Conservation (phyloP, 2,888 invertebrate species). For the Ashinkailepas kermadecensis region DNA sequence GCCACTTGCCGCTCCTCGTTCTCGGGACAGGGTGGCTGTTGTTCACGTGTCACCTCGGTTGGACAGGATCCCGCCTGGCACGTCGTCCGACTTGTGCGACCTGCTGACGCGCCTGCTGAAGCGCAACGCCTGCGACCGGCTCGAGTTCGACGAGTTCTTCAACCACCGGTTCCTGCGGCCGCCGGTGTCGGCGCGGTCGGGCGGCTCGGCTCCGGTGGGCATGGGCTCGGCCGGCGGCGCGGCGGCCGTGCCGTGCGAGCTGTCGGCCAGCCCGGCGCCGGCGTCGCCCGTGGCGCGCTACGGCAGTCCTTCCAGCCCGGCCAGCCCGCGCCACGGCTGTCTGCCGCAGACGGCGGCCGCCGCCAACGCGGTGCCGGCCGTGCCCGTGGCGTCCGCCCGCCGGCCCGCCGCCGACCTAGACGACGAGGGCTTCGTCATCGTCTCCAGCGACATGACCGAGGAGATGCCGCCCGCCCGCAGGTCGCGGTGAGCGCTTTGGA, state of each 20-base stretch:
- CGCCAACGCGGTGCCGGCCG: slow-evolving; percentile 19
- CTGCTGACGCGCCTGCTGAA: slow-evolving; percentile 73
- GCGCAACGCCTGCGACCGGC: slow-evolving; percentile 86
- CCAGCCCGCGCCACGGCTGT: neutral
- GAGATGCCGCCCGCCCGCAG: neutral
- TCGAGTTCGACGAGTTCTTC: slow-evolving; percentile 95
- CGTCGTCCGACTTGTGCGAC: slow-evolving; percentile 80
- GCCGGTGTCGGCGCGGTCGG: slow-evolving; percentile 34
- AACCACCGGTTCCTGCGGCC: slow-evolving; percentile 66
- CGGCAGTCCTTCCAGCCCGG: neutral
- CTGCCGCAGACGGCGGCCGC: slow-evolving; percentile 1
- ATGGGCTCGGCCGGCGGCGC: neutral
- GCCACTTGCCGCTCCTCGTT: too few species aligned
- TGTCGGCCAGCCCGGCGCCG: slow-evolving; percentile 12
- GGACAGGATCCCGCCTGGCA: slow-evolving; percentile 82
- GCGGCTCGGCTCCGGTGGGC: slow-evolving; percentile 8
- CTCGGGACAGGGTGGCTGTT: too few species aligned
- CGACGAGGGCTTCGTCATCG: slow-evolving; percentile 17
- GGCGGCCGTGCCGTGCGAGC: neutral
- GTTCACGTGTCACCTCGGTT: too few species aligned
- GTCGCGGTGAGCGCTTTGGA: neutral
- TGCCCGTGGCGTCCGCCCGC: slow-evolving; percentile 33
- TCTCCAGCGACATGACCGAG: slow-evolving; percentile 11
- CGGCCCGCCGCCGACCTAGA: slow-evolving; percentile 26
- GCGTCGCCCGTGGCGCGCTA: neutral